Conservation (phyloP, 2,888 invertebrate species). For the Micoletzkya japonica region DNA sequence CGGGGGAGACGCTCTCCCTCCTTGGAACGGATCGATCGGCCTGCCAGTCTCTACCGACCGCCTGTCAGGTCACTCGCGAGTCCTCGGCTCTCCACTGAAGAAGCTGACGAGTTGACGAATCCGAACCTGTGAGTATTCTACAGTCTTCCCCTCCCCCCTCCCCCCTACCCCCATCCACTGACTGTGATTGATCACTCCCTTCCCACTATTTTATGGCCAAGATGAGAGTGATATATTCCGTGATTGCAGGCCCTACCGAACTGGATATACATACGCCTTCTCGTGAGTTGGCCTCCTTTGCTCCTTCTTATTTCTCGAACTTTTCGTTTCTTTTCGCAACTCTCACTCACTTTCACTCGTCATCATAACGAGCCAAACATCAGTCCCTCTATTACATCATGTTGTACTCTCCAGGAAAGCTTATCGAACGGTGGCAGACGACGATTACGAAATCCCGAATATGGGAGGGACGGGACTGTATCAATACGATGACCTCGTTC, state of each 20-base stretch:
- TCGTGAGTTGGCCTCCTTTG: too few species aligned
- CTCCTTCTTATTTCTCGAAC: too few species aligned
- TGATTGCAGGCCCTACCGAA: constrained; percentile 25
- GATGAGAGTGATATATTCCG: background rate
- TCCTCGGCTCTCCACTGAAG: constrained; percentile 14
- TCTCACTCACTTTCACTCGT: too few species aligned
- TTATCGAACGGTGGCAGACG: constrained; percentile 1
- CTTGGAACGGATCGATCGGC: constrained; percentile 25
- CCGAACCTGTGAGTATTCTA: constrained; percentile 26
- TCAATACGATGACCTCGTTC: too few species aligned
- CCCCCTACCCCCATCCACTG: background rate
- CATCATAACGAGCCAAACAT: too few species aligned
- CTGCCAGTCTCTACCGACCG: constrained; percentile 19
- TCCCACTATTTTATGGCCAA: background rate
- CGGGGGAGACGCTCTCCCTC: constrained; percentile 25
- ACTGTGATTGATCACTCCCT: background rate
- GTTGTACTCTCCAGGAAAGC: background rate
- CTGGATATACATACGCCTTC: constrained; percentile 28
- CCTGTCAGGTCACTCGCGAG: constrained; percentile 10
- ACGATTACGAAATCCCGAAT: constrained; percentile 28
- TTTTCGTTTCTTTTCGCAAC: too few species aligned
- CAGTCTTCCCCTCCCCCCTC: background rate
- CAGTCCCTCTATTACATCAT: too few species aligned
- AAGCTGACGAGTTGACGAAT: constrained; percentile 25
- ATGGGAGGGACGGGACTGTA: constrained; percentile 16